phyloP scores from a whole-genome alignment of 92 coral and sea anemone genomes.

The Parazoanthus atlanticus region DNA sequence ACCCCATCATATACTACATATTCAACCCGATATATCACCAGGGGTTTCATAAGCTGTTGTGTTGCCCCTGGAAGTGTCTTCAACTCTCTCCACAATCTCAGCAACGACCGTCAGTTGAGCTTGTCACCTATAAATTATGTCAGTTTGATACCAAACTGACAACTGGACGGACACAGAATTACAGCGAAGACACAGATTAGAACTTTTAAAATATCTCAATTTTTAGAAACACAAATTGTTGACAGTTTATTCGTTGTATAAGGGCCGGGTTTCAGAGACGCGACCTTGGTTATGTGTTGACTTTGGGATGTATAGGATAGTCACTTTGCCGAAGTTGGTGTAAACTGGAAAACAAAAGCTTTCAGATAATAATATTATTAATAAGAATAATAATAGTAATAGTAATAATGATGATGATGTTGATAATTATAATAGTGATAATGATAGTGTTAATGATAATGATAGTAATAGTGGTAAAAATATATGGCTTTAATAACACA shows the following conservation, averaged over 20 bases:
- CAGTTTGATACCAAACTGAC: neutral
- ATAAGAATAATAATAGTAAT: no score
- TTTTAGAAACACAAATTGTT: neutral
- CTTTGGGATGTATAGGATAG: neutral
- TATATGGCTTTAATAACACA: no score
- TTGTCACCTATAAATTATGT: neutral
- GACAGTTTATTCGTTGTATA: neutral
- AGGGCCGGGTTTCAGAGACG: neutral
- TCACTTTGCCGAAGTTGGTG: neutral
- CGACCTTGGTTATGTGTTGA: neutral
- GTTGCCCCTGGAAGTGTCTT: conserved; percentile 7
- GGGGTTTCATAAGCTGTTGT: neutral
- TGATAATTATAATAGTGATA: no score
- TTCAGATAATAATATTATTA: no score
- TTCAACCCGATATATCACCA: conserved; percentile 11
- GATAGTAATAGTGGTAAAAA: no score
- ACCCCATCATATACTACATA: conserved; percentile 1
- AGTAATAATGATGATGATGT: no score
- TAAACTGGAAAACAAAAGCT: neutral
- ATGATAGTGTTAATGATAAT: no score
- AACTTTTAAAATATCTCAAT: neutral
- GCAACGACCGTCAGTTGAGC: neutral
- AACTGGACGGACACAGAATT: neutral
- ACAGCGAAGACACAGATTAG: neutral
- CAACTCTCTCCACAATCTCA: neutral